phyloP scores from a whole-genome alignment of 2,113 vertebrate species.

The Athene cunicularia region DNA sequence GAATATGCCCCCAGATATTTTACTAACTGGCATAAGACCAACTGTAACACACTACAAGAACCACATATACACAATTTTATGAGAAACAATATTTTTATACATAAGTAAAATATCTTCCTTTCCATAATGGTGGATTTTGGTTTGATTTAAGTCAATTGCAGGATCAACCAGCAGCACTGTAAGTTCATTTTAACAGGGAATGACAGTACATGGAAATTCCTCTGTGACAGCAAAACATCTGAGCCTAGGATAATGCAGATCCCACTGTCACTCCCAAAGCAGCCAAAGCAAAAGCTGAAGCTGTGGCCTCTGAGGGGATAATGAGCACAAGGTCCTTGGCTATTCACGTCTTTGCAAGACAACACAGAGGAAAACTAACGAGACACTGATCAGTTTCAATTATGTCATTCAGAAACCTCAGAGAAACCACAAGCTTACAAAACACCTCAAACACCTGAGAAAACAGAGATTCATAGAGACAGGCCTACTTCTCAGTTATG shows the following conservation, averaged over 20 bases:
- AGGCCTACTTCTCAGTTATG: not conserved
- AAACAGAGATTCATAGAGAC: not conserved
- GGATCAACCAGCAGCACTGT: not conserved
- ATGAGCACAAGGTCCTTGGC: not conserved
- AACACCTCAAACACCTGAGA: not conserved
- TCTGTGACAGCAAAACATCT: not conserved
- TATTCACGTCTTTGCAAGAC: not conserved
- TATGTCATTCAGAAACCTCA: not conserved
- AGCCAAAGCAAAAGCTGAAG: not conserved
- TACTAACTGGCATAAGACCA: rapidly evolving
- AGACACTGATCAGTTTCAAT: not conserved
- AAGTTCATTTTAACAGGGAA: not conserved
- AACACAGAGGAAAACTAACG: not conserved
- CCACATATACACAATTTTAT: not conserved
- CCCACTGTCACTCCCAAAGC: not conserved
- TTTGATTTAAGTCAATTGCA: not conserved
- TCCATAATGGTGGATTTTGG: not conserved
- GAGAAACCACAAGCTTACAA: not conserved
- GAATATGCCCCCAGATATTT: not conserved
- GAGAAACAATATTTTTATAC: not conserved
- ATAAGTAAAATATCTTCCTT: not conserved
- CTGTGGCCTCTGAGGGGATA: not conserved
- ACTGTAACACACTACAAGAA: not conserved
- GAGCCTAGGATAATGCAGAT: not conserved
- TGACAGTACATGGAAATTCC: not conserved